phyloP scores from a whole-genome alignment of 2,797 vertebrate genomes.

The Platalea minor region DNA sequence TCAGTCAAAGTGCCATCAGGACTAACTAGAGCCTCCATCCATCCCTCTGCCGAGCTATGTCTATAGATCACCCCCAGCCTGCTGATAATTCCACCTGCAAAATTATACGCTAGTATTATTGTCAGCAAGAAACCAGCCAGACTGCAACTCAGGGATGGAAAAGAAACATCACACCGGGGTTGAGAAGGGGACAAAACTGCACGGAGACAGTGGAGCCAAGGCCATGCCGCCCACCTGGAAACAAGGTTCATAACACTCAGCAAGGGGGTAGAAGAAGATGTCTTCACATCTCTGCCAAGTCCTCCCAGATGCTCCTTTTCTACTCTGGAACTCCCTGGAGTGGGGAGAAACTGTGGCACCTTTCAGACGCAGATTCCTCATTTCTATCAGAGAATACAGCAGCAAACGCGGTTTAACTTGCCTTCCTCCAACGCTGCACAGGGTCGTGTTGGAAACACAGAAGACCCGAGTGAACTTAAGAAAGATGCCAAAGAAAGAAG shows the following conservation, averaged over 20 bases:
- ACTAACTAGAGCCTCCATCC: neutral
- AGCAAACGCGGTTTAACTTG: neutral
- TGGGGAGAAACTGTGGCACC: neutral
- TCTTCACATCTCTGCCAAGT: neutral
- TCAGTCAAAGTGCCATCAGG: neutral
- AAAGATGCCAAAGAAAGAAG: neutral
- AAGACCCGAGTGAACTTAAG: neutral
- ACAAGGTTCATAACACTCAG: neutral
- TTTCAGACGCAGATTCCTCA: neutral
- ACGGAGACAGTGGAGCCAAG: fast-evolving
- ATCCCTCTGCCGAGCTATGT: neutral
- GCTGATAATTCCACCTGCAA: neutral
- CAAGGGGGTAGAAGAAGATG: neutral
- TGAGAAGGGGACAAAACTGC: neutral
- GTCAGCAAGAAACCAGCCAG: neutral
- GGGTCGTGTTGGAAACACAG: neutral
- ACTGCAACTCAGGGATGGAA: neutral
- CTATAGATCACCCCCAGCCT: neutral
- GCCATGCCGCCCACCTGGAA: neutral
- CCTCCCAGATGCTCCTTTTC: neutral
- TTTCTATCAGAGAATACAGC: neutral
- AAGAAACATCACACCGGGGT: neutral
- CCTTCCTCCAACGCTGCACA: neutral
- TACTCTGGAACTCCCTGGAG: neutral
- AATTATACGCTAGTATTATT: neutral